Percentiles rank a stretch among this genome's conserved stretches.
Conservation (phyloP, 2,797 vertebrate genomes). For the Poeciliopsis infans region DNA sequence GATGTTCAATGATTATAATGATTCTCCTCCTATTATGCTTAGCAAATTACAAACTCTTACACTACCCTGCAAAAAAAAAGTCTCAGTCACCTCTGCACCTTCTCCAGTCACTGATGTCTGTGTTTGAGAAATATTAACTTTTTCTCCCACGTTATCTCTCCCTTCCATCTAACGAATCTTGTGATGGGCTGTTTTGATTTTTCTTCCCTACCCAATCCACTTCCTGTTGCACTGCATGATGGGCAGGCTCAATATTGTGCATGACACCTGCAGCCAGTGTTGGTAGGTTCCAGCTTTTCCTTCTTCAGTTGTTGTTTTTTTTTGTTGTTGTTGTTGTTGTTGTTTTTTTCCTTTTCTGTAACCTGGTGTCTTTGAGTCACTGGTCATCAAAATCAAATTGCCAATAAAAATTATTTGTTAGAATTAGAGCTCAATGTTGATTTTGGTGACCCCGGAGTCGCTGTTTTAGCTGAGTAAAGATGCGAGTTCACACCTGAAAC, state of each 20-base stretch:
- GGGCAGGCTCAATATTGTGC: conserved; percentile 99
- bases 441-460: conserved; percentile 54
- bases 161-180: conserved; percentile 85
- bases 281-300: conserved; percentile 99
- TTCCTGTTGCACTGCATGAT: conserved; percentile 99
- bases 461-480: conserved; percentile 30
- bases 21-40: conserved; percentile 27
- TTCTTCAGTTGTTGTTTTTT: conserved; percentile 76
- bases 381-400: conserved; percentile 44
- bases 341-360: conserved; percentile 38
- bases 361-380: conserved; percentile 64
- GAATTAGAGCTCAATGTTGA: neutral
- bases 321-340: conserved; percentile 42
- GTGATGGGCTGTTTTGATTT: conserved; percentile 99
- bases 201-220: conserved; percentile 95
- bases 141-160: conserved; percentile 77
- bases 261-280: conserved; percentile 98
- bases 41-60: conserved; percentile 45
- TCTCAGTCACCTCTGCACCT: conserved; percentile 40
- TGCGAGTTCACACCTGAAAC: conserved; percentile 24
- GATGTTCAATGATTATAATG: conserved; percentile 43
- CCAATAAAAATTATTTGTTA: neutral
- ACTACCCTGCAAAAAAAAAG: conserved; percentile 48
- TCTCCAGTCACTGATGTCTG: conserved; percentile 74
- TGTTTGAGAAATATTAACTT: conserved; percentile 78